Evolutionary conservation across 2,888 invertebrate genomes (phyloP), one percentile per base, ranked within the genome.

Genomic region (Tryphoninae sp.): DNA sequence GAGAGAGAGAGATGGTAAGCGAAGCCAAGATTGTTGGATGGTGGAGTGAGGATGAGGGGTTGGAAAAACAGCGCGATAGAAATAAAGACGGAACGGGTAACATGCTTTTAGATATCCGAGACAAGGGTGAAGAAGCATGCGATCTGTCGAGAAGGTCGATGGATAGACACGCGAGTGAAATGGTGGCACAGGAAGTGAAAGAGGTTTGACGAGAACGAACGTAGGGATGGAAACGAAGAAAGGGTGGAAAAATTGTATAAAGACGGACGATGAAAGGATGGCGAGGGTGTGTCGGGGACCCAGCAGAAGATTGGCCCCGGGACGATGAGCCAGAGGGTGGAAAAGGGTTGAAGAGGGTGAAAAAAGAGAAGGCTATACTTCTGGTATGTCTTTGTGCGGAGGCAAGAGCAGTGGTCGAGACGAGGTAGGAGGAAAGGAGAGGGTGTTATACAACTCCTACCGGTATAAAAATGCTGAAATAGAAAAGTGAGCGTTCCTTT

Each of bases 401-500:
- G 53, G 40, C 11, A 64, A 42, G 74, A 64, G 64, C 16, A 16
- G 45, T 58, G 68, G 71, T 68, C 61, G 45, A 22, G 22, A 9
- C 42, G 40, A n/a, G 59, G 4, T 33, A 6, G 33, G 26, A 62
- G 26, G 58, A 22, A 16, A 45, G 13, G 13, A 45, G 11, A 45
- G 16, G 42, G 51, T 62, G 51, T 53, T 75, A 58, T 53, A 23
- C 53, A 40, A 40, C 16, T 11, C 33, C 33, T 33, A 33, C 33
- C 42, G 23, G 55, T 72, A 42, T 78, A 64, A 62, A 26, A 73
- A 81, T 81, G 77, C 67, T 73, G 65, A 78, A 69, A 82, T 78
- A 73, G 73, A 80, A 78, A 81, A 81, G 82, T 73, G 79, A 83
- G 73, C 40, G 49, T 75, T 84, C 81, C 81, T 83, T 84, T 82